phyloP scores from a whole-genome alignment of 2,797 vertebrate species.

The Pangasius mekongensis region DNA sequence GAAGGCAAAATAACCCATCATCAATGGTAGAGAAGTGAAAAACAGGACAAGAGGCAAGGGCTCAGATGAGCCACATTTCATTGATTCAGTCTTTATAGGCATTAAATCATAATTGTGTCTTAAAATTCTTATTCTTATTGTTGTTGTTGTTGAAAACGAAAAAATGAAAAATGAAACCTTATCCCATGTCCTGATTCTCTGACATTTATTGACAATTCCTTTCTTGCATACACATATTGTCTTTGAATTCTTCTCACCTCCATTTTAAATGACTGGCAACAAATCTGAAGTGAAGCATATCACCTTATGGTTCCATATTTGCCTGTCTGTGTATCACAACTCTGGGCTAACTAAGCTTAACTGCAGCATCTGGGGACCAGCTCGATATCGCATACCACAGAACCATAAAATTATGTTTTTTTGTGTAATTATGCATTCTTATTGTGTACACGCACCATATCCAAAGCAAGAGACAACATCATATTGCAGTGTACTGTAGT shows the following conservation, averaged over 20 bases:
- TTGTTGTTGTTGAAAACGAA: not conserved
- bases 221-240: not conserved
- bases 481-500: not conserved
- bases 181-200: not conserved
- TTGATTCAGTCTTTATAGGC: not conserved
- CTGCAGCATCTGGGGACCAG: not conserved
- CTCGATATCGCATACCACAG: not conserved
- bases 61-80: not conserved
- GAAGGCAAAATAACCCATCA: slow-evolving; percentile 52
- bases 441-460: not conserved
- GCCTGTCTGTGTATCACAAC: not conserved
- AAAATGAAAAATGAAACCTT: not conserved
- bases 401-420: not conserved
- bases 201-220: not conserved
- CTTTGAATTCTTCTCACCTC: not conserved
- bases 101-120: not conserved
- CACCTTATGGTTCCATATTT: not conserved
- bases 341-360: not conserved
- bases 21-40: slow-evolving; percentile 11
- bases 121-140: not conserved
- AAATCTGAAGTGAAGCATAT: not conserved
- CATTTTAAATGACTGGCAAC: not conserved
- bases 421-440: not conserved
- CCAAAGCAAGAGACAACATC: not conserved
- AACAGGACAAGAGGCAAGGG: not conserved